A percentile compares a stretch with the other conserved stretches of the same genome.
Conservation (phyloP, 2,113 vertebrate genomes). For the Ceratotherium simum region DNA sequence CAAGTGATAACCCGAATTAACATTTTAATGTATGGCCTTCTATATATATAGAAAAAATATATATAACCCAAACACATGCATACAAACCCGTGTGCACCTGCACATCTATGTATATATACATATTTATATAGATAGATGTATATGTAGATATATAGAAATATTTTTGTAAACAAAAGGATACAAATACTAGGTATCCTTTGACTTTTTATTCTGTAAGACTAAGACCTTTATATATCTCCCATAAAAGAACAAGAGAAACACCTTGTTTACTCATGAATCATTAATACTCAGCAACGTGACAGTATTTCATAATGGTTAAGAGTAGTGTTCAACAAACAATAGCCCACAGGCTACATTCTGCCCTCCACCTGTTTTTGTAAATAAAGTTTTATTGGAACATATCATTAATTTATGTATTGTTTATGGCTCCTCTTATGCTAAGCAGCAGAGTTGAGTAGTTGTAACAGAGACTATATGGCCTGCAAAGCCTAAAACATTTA, state of each 20-base stretch:
- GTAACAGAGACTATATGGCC: not conserved
- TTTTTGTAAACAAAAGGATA: conserved; percentile 16
- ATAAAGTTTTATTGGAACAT: conserved; percentile 38
- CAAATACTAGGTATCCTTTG: not conserved
- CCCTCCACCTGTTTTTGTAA: not conserved
- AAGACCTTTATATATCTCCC: not conserved
- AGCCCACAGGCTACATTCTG: not conserved
- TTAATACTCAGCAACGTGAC: conserved; percentile 29
- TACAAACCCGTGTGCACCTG: not conserved
- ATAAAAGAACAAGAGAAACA: not conserved
- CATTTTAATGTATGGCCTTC: not conserved
- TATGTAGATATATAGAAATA: not conserved
- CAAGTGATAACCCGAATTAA: conserved; percentile 33
- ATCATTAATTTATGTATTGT: conserved; percentile 2
- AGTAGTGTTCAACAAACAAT: not conserved
- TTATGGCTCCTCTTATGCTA: conserved; percentile 43
- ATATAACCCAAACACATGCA: not conserved
- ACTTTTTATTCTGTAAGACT: not conserved
- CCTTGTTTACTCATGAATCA: not conserved
- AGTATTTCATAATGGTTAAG: conserved; percentile 17
- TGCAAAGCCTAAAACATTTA: conserved; percentile 52
- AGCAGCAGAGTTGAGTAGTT: not conserved
- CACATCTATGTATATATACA: not conserved
- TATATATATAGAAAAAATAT: not conserved
- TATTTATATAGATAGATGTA: not conserved